phyloP scores from a whole-genome alignment of 2,113 vertebrate genomes.

The Cyprinodon tularosa region DNA sequence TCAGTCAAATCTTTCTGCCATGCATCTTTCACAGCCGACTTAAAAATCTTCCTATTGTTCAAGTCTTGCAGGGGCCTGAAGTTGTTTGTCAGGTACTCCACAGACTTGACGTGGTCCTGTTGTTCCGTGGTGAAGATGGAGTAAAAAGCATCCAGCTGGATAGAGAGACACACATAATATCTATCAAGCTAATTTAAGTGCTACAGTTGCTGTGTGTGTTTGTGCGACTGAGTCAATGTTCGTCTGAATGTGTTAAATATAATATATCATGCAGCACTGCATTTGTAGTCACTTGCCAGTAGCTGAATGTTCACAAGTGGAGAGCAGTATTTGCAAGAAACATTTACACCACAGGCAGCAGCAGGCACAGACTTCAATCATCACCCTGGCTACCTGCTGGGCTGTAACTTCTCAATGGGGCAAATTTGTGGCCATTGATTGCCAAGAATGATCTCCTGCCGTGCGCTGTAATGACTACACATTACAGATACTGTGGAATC shows the following conservation, averaged over 20 bases:
- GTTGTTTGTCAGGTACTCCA: constrained; percentile 98
- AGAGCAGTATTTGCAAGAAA: constrained; percentile 50
- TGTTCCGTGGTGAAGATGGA: constrained; percentile 99
- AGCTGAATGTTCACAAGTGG: constrained; percentile 54
- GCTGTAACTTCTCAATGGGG: constrained; percentile 72
- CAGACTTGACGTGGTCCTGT: constrained; percentile 97
- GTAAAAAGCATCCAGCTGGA: constrained; percentile 96
- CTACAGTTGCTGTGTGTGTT: constrained; percentile 5
- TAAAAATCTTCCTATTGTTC: constrained; percentile 86
- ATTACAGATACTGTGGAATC: constrained; percentile 73
- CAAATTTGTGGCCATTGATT: constrained; percentile 77
- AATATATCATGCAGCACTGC: constrained; percentile 45
- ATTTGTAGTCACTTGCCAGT: constrained; percentile 40
- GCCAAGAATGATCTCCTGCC: constrained; percentile 72
- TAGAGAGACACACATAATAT: constrained; percentile 33
- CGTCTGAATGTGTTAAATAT: constrained; percentile 11
- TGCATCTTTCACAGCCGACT: constrained; percentile 92
- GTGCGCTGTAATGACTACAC: constrained; percentile 72
- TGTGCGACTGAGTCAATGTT: background rate
- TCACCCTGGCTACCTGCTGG: constrained; percentile 57
- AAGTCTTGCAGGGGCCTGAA: constrained; percentile 90
- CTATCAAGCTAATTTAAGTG: constrained; percentile 21
- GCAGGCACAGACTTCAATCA: constrained; percentile 56
- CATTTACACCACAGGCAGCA: constrained; percentile 51
- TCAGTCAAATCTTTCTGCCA: constrained; percentile 91